Conservation (phyloP, 2,113 vertebrate genomes). For the Tenrec ecaudatus region DNA sequence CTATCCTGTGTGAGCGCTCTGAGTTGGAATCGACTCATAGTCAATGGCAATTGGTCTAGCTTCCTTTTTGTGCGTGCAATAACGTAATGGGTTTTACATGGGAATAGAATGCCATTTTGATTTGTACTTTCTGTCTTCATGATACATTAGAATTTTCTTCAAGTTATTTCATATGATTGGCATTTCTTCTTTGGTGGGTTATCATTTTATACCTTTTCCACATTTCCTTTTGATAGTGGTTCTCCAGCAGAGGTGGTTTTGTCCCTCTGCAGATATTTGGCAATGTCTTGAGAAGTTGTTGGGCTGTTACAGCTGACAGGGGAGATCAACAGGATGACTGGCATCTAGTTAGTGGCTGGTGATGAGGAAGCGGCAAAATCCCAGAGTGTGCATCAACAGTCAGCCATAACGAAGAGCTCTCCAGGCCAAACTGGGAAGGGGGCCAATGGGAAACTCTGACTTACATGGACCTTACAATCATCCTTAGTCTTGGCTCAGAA, state of each 20-base stretch:
- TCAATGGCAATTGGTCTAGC: too few relatives aligned
- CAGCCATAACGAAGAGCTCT: too few relatives aligned
- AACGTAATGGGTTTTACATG: slow-evolving; percentile 30
- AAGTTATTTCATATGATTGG: slow-evolving; percentile 20
- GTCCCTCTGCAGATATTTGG: background rate
- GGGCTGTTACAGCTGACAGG: background rate
- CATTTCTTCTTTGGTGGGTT: slow-evolving; percentile 28
- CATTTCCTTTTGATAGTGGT: background rate
- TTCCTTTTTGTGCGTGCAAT: too few relatives aligned
- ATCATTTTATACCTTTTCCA: slow-evolving; percentile 30
- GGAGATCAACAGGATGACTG: background rate
- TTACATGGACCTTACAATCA: background rate
- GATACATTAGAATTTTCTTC: background rate
- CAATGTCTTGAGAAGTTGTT: background rate
- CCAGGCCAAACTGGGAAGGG: background rate
- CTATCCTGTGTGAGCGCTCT: too few relatives aligned
- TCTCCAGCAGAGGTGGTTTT: slow-evolving; percentile 12
- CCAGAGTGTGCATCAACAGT: background rate
- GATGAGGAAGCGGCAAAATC: background rate
- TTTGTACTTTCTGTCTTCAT: slow-evolving; percentile 51
- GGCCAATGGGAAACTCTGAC: background rate
- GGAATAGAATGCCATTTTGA: slow-evolving; percentile 24
- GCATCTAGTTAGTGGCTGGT: background rate
- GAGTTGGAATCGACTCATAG: too few relatives aligned
- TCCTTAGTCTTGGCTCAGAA: background rate